Evolutionary conservation across 2,888 invertebrate species (phyloP), one percentile per base, ranked within the genome.

Genomic region (Drosophila cyrtoloma): DNA sequence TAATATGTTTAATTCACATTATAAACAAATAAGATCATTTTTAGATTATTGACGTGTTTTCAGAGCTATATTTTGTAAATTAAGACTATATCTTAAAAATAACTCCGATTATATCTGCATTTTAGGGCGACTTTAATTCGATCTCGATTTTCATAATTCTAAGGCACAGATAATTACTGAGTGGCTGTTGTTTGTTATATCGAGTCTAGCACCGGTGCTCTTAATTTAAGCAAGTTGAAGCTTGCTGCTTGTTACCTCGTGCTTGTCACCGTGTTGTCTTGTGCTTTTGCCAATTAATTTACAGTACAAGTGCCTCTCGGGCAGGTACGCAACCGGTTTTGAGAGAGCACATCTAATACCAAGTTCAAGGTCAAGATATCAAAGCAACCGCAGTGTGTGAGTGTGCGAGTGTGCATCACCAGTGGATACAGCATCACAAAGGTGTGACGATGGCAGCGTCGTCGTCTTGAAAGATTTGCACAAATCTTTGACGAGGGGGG

Each of bases 321-420:
- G 37, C 65, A 74, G 71, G 65, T 71, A 74, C 50, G 61, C 42
- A 81, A 81, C 81, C 81, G 71, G 81, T 89, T 89, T 77, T 58
- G 62, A 60, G 77, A 88, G 84, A 87, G 44, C 82, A 68, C 78
- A 87, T 90, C 89, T 90, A 89, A 89, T 89, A 89, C 90, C 89
- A 89, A 89, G 89, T 89, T 89, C 91, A 89, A 90, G 89, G 89
- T 89, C 76, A 81, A 86, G 67, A 68, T 60, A 68, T 61, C 69
- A 68, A 67, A 71, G 76, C 76, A 77, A 74, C 76, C 70, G 70
- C 68, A 65, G 32, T 47, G 56, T 52, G 52, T 53, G 28, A 51
- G 68, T 57, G 39, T 39, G 26, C 30, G 32, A 39, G 57, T 57
- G 59, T 60, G 60, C 70, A 69, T 69, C 62, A 67, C 28, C 73